A percentile compares a stretch with the other conserved stretches of the same genome.
phyloP scores from a whole-genome alignment of 2,888 invertebrate species.

The Aradus depressus region DNA sequence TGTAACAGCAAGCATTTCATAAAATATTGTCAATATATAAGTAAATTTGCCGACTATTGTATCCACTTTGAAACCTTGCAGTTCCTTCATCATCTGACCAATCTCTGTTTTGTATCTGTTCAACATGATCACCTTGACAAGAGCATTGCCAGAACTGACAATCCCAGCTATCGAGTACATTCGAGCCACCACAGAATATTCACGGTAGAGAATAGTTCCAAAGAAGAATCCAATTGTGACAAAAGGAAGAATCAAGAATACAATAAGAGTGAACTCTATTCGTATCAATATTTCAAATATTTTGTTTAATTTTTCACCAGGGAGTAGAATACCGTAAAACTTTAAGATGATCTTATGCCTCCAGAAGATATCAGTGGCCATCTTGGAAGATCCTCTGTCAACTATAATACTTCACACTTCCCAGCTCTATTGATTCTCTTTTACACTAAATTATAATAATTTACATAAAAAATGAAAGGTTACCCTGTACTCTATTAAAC shows the following conservation, averaged over 20 bases:
- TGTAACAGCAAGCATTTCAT: neutral
- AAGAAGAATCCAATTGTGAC: slow-evolving; percentile 6
- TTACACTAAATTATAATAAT: too few species aligned
- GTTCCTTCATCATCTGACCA: slow-evolving; percentile 3
- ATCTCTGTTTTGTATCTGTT: slow-evolving; percentile 3
- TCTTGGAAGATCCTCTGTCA: too few species aligned
- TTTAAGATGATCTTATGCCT: slow-evolving; percentile 4
- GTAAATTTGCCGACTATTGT: slow-evolving; percentile 1
- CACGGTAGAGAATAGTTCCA: slow-evolving; percentile 1
- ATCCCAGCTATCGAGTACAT: slow-evolving; percentile 11
- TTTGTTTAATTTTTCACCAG: neutral
- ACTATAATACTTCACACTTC: too few species aligned
- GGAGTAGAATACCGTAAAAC: slow-evolving; percentile 5
- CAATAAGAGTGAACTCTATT: too few species aligned
- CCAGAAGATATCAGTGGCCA: neutral
- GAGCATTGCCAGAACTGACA: slow-evolving; percentile 1
- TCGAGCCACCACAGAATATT: slow-evolving; percentile 1
- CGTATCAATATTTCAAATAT: too few species aligned
- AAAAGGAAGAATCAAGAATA: too few species aligned
- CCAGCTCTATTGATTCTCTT: too few species aligned
- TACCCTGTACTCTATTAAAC: too few species aligned
- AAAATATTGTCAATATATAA: neutral
- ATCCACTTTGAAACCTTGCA: slow-evolving; percentile 5
- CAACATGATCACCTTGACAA: neutral
- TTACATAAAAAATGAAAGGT: too few species aligned